phyloP scores from a whole-genome alignment of 2,113 vertebrate genomes.

The Corythornis cristatus region DNA sequence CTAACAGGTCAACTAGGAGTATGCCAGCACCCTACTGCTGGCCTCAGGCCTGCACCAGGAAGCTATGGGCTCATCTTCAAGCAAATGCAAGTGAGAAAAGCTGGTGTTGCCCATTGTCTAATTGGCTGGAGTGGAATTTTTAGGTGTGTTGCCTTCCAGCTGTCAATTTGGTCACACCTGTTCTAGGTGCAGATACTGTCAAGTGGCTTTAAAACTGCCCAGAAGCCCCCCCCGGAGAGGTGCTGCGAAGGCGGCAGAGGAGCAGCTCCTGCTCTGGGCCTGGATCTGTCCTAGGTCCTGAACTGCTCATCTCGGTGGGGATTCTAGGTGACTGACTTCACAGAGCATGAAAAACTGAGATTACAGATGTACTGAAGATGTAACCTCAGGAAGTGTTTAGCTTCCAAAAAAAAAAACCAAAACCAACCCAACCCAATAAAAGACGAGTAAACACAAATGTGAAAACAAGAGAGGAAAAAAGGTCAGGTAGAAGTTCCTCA shows the following conservation, averaged over 20 bases:
- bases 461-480: neutral
- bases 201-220: neutral
- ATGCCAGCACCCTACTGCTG: neutral
- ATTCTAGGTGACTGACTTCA: neutral
- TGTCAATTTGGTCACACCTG: neutral
- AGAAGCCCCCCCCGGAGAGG: neutral
- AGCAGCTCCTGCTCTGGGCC: neutral
- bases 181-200: neutral
- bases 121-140: neutral
- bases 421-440: neutral
- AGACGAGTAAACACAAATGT: neutral
- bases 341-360: neutral
- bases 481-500: neutral
- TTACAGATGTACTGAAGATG: neutral
- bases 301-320: neutral
- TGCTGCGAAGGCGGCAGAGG: accelerated
- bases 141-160: neutral
- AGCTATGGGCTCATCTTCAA: neutral
- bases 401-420: neutral
- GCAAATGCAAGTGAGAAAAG: neutral
- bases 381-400: neutral
- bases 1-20: neutral
- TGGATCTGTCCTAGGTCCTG: constrained; percentile 64
- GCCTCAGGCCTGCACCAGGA: neutral
- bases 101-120: neutral